Evolutionary conservation across 2,888 invertebrate genomes (phyloP).

Genomic region (Oscheius onirici): DNA sequence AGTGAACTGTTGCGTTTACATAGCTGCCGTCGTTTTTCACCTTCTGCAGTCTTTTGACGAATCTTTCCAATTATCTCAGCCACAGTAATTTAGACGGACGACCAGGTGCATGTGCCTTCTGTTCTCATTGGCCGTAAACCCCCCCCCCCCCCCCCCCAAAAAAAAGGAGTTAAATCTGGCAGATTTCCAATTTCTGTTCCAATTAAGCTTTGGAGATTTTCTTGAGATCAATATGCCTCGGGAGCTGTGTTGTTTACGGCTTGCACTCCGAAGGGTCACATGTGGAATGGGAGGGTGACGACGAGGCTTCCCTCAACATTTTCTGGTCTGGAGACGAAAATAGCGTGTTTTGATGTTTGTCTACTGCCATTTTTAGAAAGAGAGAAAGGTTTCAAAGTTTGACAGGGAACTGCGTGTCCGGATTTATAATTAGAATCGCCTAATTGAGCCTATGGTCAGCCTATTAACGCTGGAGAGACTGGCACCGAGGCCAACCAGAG

Average conservation of each 20-base stretch:
- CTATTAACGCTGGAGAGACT: no score
- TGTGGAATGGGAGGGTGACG: neutral
- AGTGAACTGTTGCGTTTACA: no score
- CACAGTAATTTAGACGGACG: neutral
- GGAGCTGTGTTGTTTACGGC: slow-evolving; percentile 26
- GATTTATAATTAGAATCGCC: neutral
- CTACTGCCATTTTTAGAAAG: neutral
- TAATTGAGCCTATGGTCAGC: neutral
- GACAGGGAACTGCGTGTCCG: neutral
- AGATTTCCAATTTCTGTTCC: slow-evolving; percentile 13
- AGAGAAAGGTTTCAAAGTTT: neutral
- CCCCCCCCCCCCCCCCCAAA: no score
- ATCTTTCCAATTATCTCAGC: neutral
- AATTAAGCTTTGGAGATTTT: slow-evolving; percentile 27
- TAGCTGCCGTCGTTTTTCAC: no score
- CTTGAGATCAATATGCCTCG: slow-evolving; percentile 16
- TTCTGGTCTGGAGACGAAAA: neutral
- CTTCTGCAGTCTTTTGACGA: neutral
- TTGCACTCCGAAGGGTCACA: slow-evolving; percentile 18
- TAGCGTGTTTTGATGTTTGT: slow-evolving; percentile 8
- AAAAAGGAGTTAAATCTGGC: neutral
- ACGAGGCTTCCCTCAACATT: slow-evolving; percentile 2
- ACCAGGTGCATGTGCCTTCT: neutral
- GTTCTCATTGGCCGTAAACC: neutral
- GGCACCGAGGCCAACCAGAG: no score